Percentiles rank a stretch among this genome's conserved stretches.
Evolutionary conservation across 1,140 invertebrate species (phyloP).

Genomic region (Drosophila kanapiae): DNA sequence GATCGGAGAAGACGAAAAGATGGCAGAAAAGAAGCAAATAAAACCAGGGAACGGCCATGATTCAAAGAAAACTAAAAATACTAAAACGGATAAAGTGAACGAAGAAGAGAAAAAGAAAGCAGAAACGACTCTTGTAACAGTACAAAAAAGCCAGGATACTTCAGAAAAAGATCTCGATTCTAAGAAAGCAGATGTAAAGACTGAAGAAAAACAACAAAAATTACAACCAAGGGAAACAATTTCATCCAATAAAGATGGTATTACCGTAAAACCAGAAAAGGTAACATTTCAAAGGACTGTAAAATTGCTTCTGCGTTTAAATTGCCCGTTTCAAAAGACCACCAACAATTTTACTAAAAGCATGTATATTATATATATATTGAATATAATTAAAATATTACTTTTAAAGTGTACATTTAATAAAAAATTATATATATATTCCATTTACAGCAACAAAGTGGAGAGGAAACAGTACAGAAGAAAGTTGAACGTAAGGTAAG

Average conservation of each 20-base stretch:
- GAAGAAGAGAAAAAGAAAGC: background rate
- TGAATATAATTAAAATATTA: background rate
- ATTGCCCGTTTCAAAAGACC: background rate
- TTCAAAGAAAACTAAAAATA: background rate
- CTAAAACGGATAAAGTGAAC: background rate
- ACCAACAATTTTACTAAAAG: slow-evolving; percentile 3
- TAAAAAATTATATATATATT: background rate
- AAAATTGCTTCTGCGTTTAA: background rate
- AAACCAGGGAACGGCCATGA: background rate
- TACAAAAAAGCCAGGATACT: background rate
- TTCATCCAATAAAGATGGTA: background rate
- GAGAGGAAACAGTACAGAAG: slow-evolving; percentile 55
- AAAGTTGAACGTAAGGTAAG: slow-evolving; percentile 73
- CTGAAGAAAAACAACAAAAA: background rate
- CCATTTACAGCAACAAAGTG: slow-evolving; percentile 38
- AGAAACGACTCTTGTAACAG: background rate
- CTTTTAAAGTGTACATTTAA: background rate
- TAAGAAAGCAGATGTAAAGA: background rate
- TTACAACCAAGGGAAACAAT: background rate
- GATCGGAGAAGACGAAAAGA: background rate
- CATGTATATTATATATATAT: background rate
- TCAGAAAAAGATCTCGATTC: background rate
- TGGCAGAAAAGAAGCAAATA: too few species aligned
- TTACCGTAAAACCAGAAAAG: background rate
- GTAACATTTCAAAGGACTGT: slow-evolving; percentile 1